Base-by-base conservation (phyloP, 2,797 vertebrate genomes). In the Tarsius wallacei region DNA sequence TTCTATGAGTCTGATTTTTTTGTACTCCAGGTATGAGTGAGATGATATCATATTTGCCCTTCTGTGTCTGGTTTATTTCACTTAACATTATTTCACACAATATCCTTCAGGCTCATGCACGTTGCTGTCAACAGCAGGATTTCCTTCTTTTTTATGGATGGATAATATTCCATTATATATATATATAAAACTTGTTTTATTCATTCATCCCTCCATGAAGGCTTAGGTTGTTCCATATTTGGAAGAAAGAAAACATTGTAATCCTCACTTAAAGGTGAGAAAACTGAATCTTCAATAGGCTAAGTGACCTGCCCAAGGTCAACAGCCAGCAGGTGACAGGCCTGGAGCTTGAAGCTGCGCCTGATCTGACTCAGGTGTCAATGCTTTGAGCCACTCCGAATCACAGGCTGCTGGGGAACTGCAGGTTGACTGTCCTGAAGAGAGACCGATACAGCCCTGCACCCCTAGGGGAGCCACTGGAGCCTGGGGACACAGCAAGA, bases 251-350 rank as follows among this genome's bases (percentile, higher is more conserved):
- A 66, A 59, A 4, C 21, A 70, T 92, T 90, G 66, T 49, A 95
- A 86, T 59, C 24, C 26, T 33, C 10, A 85, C 26, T 80, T 87
- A 87, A 96, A 87, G 82, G 81, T 77, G 31, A 94, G 73, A 53
- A 94, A 84, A 84, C 13, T 12, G 31, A 89, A 81, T 42, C 31
- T 88, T 82, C 51, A 88, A 0, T 16, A 84, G 12, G 55, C 21
- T 96, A 53, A n/a, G 12, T 49, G 66, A 90, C 76, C 66, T 53
- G 19, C 31, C 22, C 92, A 85, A 70, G 36, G 81, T 73, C 47
- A 59, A 53, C 8, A 51, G 63, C 36, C 78, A 33, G 66, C 82
- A 53, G 33, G 78, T 22, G 26, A 63, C 7, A 53, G 70, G 4
- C 57, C 21, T 61, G 77, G 22, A 36, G 74, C 89, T 49, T 82